Evolutionary conservation across 2,888 invertebrate species (phyloP), one percentile per base, ranked within the genome.

Genomic region (Dynastes tityus): DNA sequence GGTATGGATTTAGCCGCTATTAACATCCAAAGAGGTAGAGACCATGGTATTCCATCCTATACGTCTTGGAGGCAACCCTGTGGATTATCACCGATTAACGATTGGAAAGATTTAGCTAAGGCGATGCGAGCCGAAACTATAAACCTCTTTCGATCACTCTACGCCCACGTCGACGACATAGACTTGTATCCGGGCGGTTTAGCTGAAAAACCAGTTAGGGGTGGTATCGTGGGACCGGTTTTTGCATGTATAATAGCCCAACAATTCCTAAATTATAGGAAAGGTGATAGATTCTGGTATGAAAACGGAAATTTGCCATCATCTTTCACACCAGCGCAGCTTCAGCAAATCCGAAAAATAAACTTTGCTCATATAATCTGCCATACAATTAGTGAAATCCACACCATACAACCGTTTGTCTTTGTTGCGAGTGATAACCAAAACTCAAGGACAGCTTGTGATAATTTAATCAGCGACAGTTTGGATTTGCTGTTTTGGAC

Each of bases 171-270:
- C 0, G 94, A 95, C 78, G 97, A 97, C 85, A 93, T 97, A 78
- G 97, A 97, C 86, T 89, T 97, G 1, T 97, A 95, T 86, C 92
- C 96, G 0, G 97, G 94, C 8, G 96, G 95, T 0, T 91, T 97
- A 85, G 94, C 96, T 0, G 97, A 97, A 85, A 91, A 93, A 53
- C 95, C 96, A 0, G 94, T 97, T 0, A 89, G 93, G 0, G 95
- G 95, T 0, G 96, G 95, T 0, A 88, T 96, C 1, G 95, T 97
- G 0, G 97, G 97, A 0, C 96, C 96, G 0, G 95, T 96, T 0
- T 96, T 97, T 84, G 95, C 95, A 40, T 97, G 97, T 85, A 95
- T 97, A 77, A 94, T 97, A 65, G 96, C 95, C 0, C 95, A 95
- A 84, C 96, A 96, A 87, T 97, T 97, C 85, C 91, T 92, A 9